phyloP scores from a whole-genome alignment of 2,888 invertebrate genomes.

The Entomobrya proxima region DNA sequence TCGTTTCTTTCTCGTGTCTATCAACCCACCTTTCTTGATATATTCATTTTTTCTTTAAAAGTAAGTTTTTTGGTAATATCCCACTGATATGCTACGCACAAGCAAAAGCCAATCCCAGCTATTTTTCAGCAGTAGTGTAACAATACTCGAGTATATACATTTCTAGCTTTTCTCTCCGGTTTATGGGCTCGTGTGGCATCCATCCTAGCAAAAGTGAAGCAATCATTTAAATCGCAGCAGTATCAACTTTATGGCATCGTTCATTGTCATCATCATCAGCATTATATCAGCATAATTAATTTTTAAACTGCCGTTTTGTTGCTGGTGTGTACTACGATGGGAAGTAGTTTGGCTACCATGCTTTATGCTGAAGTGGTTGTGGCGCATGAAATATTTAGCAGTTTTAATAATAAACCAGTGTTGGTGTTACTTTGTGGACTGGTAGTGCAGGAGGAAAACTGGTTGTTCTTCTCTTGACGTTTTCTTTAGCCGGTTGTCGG shows the following conservation, averaged over 20 bases:
- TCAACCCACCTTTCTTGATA: background rate
- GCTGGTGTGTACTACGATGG: conserved; percentile 24
- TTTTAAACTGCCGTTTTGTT: conserved; percentile 42
- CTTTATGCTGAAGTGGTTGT: background rate
- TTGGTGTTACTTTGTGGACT: no score
- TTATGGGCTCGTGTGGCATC: no score
- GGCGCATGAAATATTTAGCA: conserved; percentile 30
- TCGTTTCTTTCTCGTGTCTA: background rate
- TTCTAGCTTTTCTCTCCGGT: no score
- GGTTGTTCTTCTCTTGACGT: conserved; percentile 27
- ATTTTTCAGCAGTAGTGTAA: background rate
- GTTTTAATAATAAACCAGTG: conserved; percentile 23
- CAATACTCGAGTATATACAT: no score
- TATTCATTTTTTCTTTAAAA: conserved; percentile 16
- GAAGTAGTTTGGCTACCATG: conserved; percentile 25
- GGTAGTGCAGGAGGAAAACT: conserved; percentile 33
- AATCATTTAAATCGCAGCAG: conserved; percentile 16
- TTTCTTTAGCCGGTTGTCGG: no score
- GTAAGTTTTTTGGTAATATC: background rate
- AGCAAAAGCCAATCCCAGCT: conserved; percentile 24
- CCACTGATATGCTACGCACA: background rate
- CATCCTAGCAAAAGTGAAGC: conserved; percentile 13
- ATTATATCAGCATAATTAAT: conserved; percentile 34
- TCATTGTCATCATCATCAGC: conserved; percentile 3
- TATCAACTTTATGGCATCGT: background rate